Base-by-base conservation (phyloP, 2,113 vertebrate species). In the Galeopterus variegatus region DNA sequence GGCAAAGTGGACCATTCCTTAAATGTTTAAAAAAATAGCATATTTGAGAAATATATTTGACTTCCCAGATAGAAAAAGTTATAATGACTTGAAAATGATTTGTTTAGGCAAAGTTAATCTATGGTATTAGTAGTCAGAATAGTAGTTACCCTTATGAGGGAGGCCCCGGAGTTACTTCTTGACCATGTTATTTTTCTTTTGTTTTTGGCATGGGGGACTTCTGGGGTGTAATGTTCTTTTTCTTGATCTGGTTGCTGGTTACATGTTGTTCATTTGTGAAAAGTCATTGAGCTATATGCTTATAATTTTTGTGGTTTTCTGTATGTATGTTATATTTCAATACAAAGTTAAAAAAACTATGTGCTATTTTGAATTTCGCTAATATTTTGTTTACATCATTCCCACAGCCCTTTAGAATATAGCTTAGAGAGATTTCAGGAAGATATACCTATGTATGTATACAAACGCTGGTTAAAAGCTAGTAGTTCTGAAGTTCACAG, bases 11-110 rank as follows among this genome's bases (percentile, higher is more conserved):
- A 69, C 26, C 6, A 58, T 88, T 96, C 4, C 48, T 81, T 93
- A 50, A 65, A 79, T 87, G 14, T 73, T 90, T 72, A 62, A 79
- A 56, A 64, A 64, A 58, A 33, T 50, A 58, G 8, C 60, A 58
- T 77, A 93, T 69, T 93, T 90, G 64, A 95, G 52, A 75, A 95
- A 91, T 58, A 41, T n/a, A n/a, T 90, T 93, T 93, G 70, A 76
- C 52, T 87, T 26, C 3, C 56, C 28, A 67, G 73, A 58, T 91
- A 72, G 54, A 70, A 79, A 95, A 62, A 31, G 5, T 72, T 85
- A 6, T 50, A 88, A 58, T 52, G 52, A 84, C 67, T 67, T 60
- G 11, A 67, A 89, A 90, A 81, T 75, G 13, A 31, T 56, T 96
- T 94, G 26, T 54, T 58, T 60, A 69, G 65, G 15, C 23, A 90